A percentile compares a stretch with the other conserved stretches of the same genome.
Evolutionary conservation across 2,797 vertebrate genomes (phyloP).

Genomic region (Phoebastria nigripes): DNA sequence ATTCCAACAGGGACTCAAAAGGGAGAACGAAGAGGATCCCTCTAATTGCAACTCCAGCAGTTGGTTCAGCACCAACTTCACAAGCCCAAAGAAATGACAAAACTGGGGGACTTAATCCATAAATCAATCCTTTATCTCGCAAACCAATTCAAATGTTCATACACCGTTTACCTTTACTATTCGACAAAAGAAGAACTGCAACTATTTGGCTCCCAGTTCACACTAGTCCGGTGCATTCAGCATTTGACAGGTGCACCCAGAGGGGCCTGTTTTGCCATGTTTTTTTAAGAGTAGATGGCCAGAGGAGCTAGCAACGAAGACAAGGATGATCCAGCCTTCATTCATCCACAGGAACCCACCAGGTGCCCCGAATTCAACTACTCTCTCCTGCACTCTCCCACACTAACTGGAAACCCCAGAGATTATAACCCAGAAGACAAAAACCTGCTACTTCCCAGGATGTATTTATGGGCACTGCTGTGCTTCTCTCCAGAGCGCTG

Average conservation of each 20-base stretch:
- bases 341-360: background rate
- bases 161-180: background rate
- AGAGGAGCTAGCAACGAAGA: background rate
- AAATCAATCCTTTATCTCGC: background rate
- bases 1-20: background rate
- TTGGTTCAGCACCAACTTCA: background rate
- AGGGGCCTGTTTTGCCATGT: too few relatives aligned
- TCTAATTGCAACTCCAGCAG: background rate
- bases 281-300: background rate
- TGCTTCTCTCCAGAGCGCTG: background rate
- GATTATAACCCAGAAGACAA: background rate
- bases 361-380: background rate
- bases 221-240: too few relatives aligned
- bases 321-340: background rate
- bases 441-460: background rate
- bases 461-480: background rate
- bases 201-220: background rate
- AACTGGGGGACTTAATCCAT: background rate
- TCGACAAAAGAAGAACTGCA: background rate
- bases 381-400: too few relatives aligned
- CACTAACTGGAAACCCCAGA: rapidly evolving
- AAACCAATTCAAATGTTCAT: background rate
- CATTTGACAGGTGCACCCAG: background rate
- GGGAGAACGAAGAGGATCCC: background rate
- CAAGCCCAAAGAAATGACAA: background rate